Percentiles rank a stretch among this genome's conserved stretches.
phyloP scores from a whole-genome alignment of 2,113 vertebrate species.

The Festucalex cinctus region DNA sequence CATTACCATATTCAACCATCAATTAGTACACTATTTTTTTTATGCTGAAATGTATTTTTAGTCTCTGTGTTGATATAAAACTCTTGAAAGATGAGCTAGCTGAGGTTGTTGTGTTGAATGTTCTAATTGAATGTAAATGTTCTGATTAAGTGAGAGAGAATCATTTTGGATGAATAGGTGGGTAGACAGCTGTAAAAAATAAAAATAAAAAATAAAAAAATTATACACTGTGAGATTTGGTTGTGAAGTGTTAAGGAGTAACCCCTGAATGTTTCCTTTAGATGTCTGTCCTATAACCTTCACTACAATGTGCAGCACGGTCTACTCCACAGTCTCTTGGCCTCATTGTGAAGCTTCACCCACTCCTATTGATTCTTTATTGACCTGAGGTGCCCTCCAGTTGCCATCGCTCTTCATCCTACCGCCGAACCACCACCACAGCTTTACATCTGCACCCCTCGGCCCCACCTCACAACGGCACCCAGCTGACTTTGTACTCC shows the following conservation, averaged over 20 bases:
- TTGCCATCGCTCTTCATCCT: slow-evolving; percentile 77
- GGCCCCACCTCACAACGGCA: slow-evolving; percentile 65
- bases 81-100: slow-evolving; percentile 10
- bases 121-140: slow-evolving; percentile 1
- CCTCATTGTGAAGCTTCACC: slow-evolving; percentile 86
- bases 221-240: slow-evolving; percentile 43
- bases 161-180: slow-evolving; percentile 34
- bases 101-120: background rate
- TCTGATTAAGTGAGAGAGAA: background rate
- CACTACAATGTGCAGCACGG: slow-evolving; percentile 78
- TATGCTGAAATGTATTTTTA: background rate
- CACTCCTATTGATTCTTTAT: slow-evolving; percentile 95
- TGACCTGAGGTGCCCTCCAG: slow-evolving; percentile 90
- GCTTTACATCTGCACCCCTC: background rate
- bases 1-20: slow-evolving; percentile 16
- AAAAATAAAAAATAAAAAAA: slow-evolving; percentile 12
- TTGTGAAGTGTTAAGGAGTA: slow-evolving; percentile 50
- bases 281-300: slow-evolving; percentile 55
- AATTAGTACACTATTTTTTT: slow-evolving; percentile 27
- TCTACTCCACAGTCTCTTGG: slow-evolving; percentile 85
- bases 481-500: slow-evolving; percentile 36
- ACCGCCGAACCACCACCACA: slow-evolving; percentile 59
- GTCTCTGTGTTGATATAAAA: background rate
- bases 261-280: slow-evolving; percentile 68
- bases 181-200: slow-evolving; percentile 21